phyloP scores from a whole-genome alignment of 1,140 invertebrate genomes.

The Dreissena polymorpha region DNA sequence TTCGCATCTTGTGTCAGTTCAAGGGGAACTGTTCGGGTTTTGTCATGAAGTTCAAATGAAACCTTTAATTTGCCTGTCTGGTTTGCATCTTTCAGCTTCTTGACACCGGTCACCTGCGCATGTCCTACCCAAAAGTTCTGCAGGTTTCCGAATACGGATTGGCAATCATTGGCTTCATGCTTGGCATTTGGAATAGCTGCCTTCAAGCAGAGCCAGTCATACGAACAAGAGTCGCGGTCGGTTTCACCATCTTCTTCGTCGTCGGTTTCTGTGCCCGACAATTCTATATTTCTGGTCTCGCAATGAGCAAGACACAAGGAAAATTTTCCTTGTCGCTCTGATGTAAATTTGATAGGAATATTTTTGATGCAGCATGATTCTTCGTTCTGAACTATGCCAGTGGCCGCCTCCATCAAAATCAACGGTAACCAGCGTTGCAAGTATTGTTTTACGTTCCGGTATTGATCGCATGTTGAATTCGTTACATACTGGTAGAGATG shows the following conservation, averaged over 20 bases:
- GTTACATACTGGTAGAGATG: slow-evolving; percentile 38
- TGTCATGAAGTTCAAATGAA: slow-evolving; percentile 32
- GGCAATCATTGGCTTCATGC: not conserved
- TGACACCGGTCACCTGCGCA: slow-evolving; percentile 27
- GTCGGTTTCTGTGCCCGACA: slow-evolving; percentile 30
- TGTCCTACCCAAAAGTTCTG: slow-evolving; percentile 18
- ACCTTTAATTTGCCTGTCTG: slow-evolving; percentile 10
- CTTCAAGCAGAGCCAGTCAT: slow-evolving; percentile 59
- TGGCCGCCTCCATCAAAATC: slow-evolving; percentile 61
- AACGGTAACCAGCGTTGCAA: slow-evolving; percentile 54
- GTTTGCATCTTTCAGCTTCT: slow-evolving; percentile 22
- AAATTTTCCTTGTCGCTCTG: slow-evolving; percentile 45
- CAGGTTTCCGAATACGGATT: not conserved
- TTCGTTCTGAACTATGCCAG: slow-evolving; percentile 28
- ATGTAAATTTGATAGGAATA: slow-evolving; percentile 19
- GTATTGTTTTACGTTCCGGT: slow-evolving; percentile 50
- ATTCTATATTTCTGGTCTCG: slow-evolving; percentile 53
- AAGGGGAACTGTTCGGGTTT: not conserved
- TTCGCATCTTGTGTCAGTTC: not conserved
- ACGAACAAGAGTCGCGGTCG: not conserved
- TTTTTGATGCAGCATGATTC: slow-evolving; percentile 43
- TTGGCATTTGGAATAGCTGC: not conserved
- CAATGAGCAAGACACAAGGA: slow-evolving; percentile 42
- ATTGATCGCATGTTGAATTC: slow-evolving; percentile 17
- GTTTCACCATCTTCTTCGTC: slow-evolving; percentile 11